phyloP scores from a whole-genome alignment of 2,888 invertebrate species.

The Hymenopus coronatus region DNA sequence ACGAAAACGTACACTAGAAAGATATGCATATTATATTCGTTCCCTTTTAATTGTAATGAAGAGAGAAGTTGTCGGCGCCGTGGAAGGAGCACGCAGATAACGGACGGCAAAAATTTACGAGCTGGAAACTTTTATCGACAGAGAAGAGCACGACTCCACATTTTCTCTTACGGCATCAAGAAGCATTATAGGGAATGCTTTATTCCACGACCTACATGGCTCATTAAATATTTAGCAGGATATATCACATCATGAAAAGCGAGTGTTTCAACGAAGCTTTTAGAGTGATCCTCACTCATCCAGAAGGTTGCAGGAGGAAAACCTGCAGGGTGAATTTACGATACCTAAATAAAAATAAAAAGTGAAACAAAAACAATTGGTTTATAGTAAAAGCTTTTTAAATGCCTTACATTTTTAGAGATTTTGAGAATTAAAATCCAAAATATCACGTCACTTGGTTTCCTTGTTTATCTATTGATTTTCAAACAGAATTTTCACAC shows the following conservation, averaged over 20 bases:
- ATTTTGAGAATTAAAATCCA: no score
- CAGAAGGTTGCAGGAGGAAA: background rate
- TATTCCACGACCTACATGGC: background rate
- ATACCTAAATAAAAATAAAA: background rate
- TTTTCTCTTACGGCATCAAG: background rate
- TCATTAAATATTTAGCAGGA: background rate
- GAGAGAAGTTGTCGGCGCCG: background rate
- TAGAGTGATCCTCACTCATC: background rate
- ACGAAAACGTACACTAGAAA: background rate
- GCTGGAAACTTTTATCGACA: background rate
- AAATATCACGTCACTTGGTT: no score
- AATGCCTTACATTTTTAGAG: background rate
- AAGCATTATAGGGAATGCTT: background rate
- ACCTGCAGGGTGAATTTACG: background rate
- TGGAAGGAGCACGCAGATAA: background rate
- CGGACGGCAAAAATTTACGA: background rate
- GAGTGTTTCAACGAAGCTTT: background rate
- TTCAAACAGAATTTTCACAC: no score
- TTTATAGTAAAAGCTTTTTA: background rate
- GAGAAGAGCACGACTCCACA: background rate
- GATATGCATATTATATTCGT: background rate
- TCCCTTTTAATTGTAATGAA: background rate
- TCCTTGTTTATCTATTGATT: no score
- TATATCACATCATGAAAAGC: background rate
- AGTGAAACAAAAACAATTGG: background rate